Percentiles rank a stretch among this genome's conserved stretches.
These are phyloP conservation scores for Asarcornis scutulata DNA, from an alignment of 2,113 vertebrate genomes.

Conservation along the genomic window DNA sequence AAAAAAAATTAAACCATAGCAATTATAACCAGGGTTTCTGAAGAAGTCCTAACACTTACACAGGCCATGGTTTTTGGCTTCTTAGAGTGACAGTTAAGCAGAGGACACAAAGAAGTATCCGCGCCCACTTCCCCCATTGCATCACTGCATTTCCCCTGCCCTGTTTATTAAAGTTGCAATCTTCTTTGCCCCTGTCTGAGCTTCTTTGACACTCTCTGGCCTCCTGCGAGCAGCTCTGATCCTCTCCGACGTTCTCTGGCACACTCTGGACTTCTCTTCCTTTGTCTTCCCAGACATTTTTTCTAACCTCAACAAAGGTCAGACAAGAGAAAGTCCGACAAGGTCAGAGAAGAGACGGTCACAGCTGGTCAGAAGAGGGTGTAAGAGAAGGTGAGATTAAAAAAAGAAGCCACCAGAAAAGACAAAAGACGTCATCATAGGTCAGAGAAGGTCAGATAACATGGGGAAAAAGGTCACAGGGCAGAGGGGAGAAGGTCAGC, in stretches of 20 bases:
- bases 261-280: neutral
- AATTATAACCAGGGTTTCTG: neutral
- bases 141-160: neutral
- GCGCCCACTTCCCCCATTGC: neutral
- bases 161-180: neutral
- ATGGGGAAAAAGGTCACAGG: neutral
- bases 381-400: neutral
- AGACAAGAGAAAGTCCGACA: neutral
- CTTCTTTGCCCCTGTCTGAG: neutral
- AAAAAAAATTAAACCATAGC: neutral
- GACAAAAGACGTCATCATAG: neutral
- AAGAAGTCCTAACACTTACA: neutral
- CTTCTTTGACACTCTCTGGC: neutral
- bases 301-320: neutral
- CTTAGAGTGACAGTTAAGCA: neutral
- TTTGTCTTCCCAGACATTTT: neutral
- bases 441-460: neutral
- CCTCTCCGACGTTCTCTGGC: too few species aligned
- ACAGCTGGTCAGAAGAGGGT: neutral
- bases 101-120: neutral
- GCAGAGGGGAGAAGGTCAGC: neutral
- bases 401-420: neutral
- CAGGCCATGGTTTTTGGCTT: neutral
- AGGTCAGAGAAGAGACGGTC: neutral
- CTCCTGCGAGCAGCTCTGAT: neutral